A percentile compares a stretch with the other conserved stretches of the same genome.
Conservation (phyloP, 2,797 vertebrate genomes). For the Rhabdomys pumilio region DNA sequence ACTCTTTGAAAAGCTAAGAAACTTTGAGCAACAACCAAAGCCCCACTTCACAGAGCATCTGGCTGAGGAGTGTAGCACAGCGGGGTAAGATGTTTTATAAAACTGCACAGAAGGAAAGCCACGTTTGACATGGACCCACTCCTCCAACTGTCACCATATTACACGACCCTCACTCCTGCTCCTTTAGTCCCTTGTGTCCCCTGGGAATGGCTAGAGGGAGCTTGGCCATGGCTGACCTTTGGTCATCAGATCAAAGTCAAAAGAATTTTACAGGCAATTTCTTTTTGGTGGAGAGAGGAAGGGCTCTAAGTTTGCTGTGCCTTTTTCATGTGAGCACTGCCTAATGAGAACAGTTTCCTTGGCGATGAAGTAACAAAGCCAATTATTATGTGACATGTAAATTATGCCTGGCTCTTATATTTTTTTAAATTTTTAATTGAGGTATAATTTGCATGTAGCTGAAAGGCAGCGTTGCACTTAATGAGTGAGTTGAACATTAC, state of each 20-base stretch:
- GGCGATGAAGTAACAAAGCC: neutral
- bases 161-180: neutral
- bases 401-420: neutral
- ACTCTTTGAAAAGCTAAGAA: neutral
- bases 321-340: neutral
- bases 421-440: neutral
- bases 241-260: neutral
- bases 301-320: neutral
- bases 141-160: neutral
- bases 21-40: fast-evolving
- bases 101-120: constrained; percentile 65
- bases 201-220: neutral
- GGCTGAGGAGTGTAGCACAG: neutral
- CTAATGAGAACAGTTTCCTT: neutral
- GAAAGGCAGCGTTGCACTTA: neutral
- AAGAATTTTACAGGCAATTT: neutral
- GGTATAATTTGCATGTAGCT: neutral
- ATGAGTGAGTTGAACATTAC: neutral
- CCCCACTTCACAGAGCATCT: neutral
- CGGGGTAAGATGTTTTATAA: constrained; percentile 10
- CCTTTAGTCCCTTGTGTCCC: neutral
- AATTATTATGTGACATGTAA: neutral
- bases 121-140: neutral
- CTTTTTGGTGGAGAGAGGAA: neutral
- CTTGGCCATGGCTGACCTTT: neutral